These are phyloP conservation scores for Anodontia alba DNA, from an alignment of 2,888 invertebrate species.

Conservation along the genomic window DNA sequence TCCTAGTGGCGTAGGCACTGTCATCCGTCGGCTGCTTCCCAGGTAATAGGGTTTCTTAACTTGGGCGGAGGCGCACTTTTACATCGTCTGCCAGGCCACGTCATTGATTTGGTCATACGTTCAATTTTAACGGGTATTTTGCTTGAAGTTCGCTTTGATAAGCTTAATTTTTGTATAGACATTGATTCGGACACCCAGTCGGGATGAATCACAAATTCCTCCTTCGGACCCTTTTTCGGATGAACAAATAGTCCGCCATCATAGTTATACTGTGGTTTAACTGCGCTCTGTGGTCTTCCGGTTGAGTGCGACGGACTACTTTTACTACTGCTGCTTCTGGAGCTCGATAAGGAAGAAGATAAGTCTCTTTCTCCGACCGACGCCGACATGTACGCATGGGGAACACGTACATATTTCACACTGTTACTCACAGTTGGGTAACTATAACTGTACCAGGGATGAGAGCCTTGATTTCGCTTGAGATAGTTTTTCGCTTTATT, in stretches of 20 bases:
- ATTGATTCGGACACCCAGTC: conserved; percentile 83
- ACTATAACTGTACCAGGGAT: conserved; percentile 73
- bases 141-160: conserved; percentile 63
- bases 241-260: conserved; percentile 79
- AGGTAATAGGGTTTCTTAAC: conserved; percentile 80
- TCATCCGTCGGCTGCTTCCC: conserved; percentile 62
- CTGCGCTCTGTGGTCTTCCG: conserved; percentile 38
- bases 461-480: conserved; percentile 70
- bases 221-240: conserved; percentile 68
- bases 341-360: conserved; percentile 46
- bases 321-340: conserved; percentile 48
- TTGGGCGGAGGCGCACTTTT: conserved; percentile 81
- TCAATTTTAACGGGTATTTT: conserved; percentile 23
- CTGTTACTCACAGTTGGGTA: conserved; percentile 61
- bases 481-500: conserved; percentile 61
- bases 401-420: conserved; percentile 56
- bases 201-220: conserved; percentile 82
- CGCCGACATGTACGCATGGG: conserved; percentile 60
- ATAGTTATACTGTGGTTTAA: conserved; percentile 64
- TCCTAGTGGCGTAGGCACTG: too few species aligned
- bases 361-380: conserved; percentile 58
- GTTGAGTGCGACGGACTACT: conserved; percentile 48
- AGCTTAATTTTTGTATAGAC: conserved; percentile 75
- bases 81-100: conserved; percentile 75
- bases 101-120: conserved; percentile 55